Conservation (phyloP, 2,113 vertebrate species). For the Brachyhypopomus gauderio region DNA sequence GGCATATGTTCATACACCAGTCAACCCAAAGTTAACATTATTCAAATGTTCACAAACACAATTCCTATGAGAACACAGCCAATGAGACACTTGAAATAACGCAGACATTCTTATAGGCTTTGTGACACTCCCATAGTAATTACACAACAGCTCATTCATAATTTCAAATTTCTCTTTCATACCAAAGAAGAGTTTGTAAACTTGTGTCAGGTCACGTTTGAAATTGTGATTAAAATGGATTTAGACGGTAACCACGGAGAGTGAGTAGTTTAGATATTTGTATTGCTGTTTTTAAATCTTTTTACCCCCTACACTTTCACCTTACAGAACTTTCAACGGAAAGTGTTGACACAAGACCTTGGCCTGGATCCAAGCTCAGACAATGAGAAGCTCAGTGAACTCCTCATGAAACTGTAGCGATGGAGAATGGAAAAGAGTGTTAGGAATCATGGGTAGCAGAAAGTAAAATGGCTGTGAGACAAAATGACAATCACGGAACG, state of each 20-base stretch:
- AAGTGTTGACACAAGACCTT: conserved; percentile 65
- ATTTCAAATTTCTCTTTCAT: no score
- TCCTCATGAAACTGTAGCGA: conserved; percentile 63
- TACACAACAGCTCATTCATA: no score
- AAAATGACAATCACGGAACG: background rate
- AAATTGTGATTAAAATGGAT: no score
- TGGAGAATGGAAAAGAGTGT: background rate
- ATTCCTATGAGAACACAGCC: background rate
- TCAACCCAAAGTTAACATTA: conserved; percentile 11
- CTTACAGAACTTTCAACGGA: conserved; percentile 70
- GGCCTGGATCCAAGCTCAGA: conserved; percentile 44
- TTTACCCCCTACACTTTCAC: background rate
- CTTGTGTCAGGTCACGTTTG: background rate
- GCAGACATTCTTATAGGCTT: background rate
- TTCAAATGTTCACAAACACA: background rate
- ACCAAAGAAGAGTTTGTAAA: background rate
- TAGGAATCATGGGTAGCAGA: background rate
- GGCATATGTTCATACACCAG: background rate
- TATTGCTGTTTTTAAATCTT: background rate
- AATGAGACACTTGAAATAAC: background rate
- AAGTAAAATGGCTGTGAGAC: background rate
- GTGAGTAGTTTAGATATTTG: background rate
- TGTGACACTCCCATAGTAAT: background rate
- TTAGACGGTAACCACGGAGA: no score
- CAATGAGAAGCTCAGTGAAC: conserved; percentile 36